Percentiles rank a stretch among this genome's conserved stretches.
These are phyloP conservation scores for Martes martes DNA, from an alignment of 2,113 vertebrate genomes.

Conservation along the genomic window DNA sequence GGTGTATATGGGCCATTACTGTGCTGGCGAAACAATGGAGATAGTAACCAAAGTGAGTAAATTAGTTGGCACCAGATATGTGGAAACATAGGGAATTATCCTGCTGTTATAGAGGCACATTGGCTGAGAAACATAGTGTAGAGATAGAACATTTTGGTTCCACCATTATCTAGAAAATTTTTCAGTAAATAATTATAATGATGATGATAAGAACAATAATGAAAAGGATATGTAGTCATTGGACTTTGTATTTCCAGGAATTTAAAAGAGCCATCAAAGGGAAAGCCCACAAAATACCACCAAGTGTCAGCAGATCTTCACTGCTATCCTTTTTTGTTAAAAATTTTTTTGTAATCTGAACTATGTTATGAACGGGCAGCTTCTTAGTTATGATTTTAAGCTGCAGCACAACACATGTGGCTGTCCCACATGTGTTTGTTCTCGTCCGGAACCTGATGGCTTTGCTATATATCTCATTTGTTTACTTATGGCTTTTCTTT, in stretches of 20 bases:
- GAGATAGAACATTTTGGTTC: neutral
- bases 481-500: neutral
- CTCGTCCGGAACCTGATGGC: neutral
- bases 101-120: neutral
- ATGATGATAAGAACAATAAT: neutral
- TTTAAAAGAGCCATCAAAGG: neutral
- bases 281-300: neutral
- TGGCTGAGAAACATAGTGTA: neutral
- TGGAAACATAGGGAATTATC: neutral
- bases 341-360: neutral
- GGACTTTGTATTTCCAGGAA: neutral
- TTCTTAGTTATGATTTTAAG: neutral
- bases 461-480: neutral
- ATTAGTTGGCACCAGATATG: neutral
- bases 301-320: neutral
- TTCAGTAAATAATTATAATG: neutral
- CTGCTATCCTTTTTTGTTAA: neutral
- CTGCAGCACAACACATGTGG: neutral
- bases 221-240: neutral
- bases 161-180: neutral
- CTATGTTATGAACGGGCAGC: neutral
- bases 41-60: neutral
- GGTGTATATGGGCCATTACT: neutral
- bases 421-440: neutral
- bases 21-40: neutral